Conservation (phyloP, 1,140 invertebrate species). For the Lepidurus apus region DNA sequence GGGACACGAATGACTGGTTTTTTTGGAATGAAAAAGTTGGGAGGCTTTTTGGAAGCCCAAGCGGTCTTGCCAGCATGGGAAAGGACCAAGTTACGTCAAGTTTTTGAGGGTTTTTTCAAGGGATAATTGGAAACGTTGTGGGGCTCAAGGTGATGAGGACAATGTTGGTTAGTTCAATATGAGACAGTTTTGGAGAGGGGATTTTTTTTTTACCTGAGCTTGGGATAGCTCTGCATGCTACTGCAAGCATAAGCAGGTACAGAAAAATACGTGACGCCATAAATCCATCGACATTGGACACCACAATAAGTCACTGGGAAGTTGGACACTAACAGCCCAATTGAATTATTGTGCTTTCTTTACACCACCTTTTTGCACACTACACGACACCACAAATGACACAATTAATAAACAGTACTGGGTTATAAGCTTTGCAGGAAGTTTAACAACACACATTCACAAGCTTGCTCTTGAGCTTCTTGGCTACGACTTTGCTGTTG, state of each 20-base stretch:
- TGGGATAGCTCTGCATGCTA: not conserved
- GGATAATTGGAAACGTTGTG: no score
- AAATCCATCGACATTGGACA: conserved; percentile 30
- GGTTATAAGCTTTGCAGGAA: not conserved
- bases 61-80: no score
- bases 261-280: conserved; percentile 31
- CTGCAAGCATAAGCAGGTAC: conserved; percentile 30
- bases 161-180: not conserved
- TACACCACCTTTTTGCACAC: not conserved
- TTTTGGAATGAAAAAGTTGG: no score
- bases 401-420: not conserved
- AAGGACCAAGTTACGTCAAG: no score
- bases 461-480: not conserved
- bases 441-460: conserved; percentile 13
- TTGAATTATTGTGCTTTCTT: not conserved
- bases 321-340: not conserved
- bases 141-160: no score
- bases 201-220: conserved; percentile 16
- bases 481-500: conserved; percentile 12
- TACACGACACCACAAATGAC: not conserved
- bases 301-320: conserved; percentile 3
- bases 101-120: no score
- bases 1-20: no score
- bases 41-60: no score
- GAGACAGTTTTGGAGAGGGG: not conserved